phyloP scores from a whole-genome alignment of 2,113 vertebrate species.

The Opisthocomus hoazin region DNA sequence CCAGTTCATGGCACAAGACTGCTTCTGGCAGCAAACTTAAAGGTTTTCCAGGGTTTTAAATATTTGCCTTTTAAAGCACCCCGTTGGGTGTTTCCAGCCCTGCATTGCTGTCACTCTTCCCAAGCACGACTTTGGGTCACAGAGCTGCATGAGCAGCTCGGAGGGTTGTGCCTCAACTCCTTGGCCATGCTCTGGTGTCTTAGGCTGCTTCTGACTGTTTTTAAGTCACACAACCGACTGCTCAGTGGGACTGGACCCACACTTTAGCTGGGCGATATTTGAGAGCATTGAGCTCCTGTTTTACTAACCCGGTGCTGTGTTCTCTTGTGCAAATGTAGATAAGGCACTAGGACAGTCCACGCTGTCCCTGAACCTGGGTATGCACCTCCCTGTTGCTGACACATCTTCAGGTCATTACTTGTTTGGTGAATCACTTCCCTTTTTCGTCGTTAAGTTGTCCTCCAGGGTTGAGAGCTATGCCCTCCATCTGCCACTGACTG shows the following conservation, averaged over 20 bases:
- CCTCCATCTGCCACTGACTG: not conserved
- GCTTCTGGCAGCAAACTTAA: not conserved
- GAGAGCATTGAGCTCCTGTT: not conserved
- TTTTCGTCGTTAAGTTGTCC: not conserved
- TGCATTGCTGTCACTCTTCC: not conserved
- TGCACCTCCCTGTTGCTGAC: not conserved
- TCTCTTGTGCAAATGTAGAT: not conserved
- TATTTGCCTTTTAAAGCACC: not conserved
- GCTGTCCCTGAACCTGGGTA: not conserved
- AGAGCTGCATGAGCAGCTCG: not conserved
- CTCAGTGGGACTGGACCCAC: not conserved
- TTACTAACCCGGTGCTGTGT: not conserved
- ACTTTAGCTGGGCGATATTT: not conserved
- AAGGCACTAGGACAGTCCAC: not conserved
- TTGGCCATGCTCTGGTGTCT: not conserved
- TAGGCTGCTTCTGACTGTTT: not conserved
- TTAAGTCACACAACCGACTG: not conserved
- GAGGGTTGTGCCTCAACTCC: fast-evolving
- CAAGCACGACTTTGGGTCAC: not conserved
- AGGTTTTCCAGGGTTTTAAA: not conserved
- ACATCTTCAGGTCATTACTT: not conserved
- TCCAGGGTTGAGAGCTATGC: not conserved
- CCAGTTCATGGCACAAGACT: not conserved
- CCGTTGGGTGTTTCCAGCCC: not conserved
- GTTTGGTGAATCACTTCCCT: not conserved